phyloP scores from a whole-genome alignment of 2,888 invertebrate genomes.

The Teleogryllus oceanicus region DNA sequence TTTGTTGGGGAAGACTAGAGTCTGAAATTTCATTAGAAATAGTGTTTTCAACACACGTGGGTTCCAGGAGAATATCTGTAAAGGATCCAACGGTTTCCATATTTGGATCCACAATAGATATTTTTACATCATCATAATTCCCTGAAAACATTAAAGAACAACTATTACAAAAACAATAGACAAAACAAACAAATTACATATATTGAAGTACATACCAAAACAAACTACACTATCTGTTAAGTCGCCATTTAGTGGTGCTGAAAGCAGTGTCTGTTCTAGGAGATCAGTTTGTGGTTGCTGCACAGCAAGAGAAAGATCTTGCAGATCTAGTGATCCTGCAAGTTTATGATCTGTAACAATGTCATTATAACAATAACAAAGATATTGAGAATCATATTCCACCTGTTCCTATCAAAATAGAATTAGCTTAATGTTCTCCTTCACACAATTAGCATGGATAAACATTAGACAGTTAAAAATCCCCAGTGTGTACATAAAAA shows the following conservation, averaged over 20 bases:
- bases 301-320: not conserved
- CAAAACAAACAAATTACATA: not conserved
- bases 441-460: no score
- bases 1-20: no score
- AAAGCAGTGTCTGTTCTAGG: not conserved
- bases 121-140: not conserved
- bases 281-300: not conserved
- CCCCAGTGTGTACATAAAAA: no score
- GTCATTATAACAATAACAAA: no score
- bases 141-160: not conserved
- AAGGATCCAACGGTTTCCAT: not conserved
- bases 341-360: no score
- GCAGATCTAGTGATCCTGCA: not conserved
- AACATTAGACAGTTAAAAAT: no score
- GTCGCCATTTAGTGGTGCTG: not conserved
- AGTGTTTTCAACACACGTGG: not conserved
- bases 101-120: not conserved
- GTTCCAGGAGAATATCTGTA: not conserved
- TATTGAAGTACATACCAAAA: not conserved
- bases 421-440: no score
- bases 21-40: not conserved
- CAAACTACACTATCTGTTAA: not conserved
- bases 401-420: no score
- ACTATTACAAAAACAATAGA: not conserved
- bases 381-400: no score